These are phyloP conservation scores for Helarctos malayanus DNA, from an alignment of 2,797 vertebrate species.

Conservation along the genomic window DNA sequence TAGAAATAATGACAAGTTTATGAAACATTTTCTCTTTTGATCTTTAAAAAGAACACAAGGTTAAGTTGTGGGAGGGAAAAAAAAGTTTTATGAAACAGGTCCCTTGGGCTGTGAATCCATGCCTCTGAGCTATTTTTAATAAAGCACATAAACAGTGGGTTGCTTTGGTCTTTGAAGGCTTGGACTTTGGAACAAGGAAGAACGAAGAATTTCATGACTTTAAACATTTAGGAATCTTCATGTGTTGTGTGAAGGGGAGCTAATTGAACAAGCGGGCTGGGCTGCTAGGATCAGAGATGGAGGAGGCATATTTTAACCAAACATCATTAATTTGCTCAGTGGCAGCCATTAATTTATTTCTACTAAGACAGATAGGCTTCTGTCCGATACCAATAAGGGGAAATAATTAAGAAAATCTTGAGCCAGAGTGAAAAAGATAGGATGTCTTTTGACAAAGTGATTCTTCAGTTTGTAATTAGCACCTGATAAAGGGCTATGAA, in stretches of 20 bases:
- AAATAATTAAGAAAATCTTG: conserved; percentile 67
- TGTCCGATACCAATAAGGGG: conserved; percentile 25
- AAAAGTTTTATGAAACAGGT: conserved; percentile 6
- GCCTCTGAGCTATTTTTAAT: conserved; percentile 70
- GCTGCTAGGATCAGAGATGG: conserved; percentile 16
- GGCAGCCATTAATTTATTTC: conserved; percentile 65
- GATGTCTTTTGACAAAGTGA: conserved; percentile 62
- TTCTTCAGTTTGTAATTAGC: conserved; percentile 76
- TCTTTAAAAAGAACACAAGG: conserved; percentile 70
- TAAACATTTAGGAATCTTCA: conserved; percentile 80
- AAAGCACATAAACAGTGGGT: conserved; percentile 57
- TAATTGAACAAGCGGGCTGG: conserved; percentile 62
- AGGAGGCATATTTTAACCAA: conserved; percentile 57
- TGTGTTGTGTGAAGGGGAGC: conserved; percentile 17
- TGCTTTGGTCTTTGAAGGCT: conserved; percentile 68
- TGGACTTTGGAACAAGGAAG: conserved; percentile 70
- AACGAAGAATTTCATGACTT: conserved; percentile 75
- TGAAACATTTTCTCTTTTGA: conserved; percentile 55
- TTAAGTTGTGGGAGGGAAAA: background rate
- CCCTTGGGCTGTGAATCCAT: conserved; percentile 49
- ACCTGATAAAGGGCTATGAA: conserved; percentile 53
- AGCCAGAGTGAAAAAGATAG: conserved; percentile 59
- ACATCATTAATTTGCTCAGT: conserved; percentile 1
- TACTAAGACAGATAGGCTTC: conserved; percentile 65
- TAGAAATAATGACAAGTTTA: conserved; percentile 70